Evolutionary conservation across 2,797 vertebrate genomes (phyloP).

Genomic region (Phalloptychus januarius): DNA sequence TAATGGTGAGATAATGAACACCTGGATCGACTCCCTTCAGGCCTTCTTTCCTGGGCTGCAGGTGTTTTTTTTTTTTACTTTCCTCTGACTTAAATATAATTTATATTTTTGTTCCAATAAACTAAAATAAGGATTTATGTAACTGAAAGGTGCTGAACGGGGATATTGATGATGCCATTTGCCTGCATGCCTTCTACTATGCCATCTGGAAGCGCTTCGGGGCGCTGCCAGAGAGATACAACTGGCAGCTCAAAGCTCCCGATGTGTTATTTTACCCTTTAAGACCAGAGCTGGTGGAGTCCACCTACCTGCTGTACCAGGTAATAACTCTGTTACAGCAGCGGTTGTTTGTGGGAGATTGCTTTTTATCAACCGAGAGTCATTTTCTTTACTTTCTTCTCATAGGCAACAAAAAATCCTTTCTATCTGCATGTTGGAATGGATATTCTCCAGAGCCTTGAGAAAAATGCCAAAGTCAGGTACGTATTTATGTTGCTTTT

Average conservation of each 20-base stretch:
- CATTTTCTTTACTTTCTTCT: constrained; percentile 8
- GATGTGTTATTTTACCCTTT: constrained; percentile 96
- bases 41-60: constrained; percentile 98
- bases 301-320: constrained; percentile 97
- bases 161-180: constrained; percentile 98
- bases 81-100: not conserved
- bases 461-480: constrained; percentile 97
- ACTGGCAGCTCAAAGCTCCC: constrained; percentile 97
- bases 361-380: not conserved
- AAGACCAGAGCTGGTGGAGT: constrained; percentile 95
- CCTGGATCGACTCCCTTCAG: constrained; percentile 98
- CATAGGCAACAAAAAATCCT: constrained; percentile 97
- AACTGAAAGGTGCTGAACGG: constrained; percentile 89
- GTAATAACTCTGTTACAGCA: constrained; percentile 65
- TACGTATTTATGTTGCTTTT: constrained; percentile 62
- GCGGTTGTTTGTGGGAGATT: not conserved
- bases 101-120: not conserved
- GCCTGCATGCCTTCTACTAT: constrained; percentile 98
- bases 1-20: constrained; percentile 97
- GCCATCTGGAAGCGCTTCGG: constrained; percentile 99
- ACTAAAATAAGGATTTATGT: not conserved
- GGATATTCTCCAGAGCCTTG: constrained; percentile 98
- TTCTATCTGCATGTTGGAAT: constrained; percentile 99
- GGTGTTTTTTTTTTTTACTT: constrained; percentile 74
- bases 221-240: constrained; percentile 95